These are phyloP conservation scores for Schizopygopsis pylzovi DNA, from an alignment of 2,797 vertebrate genomes.

Conservation along the genomic window DNA sequence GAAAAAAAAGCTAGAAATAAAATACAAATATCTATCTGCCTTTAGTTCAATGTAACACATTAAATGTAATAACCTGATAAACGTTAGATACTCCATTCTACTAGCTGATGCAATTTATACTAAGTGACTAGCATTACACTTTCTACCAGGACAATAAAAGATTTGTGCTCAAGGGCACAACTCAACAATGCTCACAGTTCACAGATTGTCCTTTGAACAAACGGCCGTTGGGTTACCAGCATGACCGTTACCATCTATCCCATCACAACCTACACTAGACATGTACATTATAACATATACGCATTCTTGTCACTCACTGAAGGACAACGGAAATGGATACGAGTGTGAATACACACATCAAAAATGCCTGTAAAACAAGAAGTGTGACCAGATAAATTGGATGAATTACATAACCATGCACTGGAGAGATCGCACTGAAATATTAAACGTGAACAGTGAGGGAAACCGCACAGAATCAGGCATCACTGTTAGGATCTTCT, in stretches of 20 bases:
- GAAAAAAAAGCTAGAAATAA: not conserved
- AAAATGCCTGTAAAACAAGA: slow-evolving; percentile 5
- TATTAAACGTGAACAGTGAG: slow-evolving; percentile 62
- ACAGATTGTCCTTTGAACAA: slow-evolving; percentile 9
- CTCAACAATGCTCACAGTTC: slow-evolving; percentile 2
- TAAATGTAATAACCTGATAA: not conserved
- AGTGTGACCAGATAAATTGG: slow-evolving; percentile 6
- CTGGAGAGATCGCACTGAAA: slow-evolving; percentile 58
- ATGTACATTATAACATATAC: not conserved
- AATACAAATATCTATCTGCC: not conserved
- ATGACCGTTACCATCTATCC: not conserved
- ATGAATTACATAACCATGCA: slow-evolving; percentile 52
- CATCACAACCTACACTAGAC: not conserved
- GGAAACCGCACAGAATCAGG: not conserved
- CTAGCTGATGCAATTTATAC: not conserved
- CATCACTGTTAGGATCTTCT: slow-evolving; percentile 19
- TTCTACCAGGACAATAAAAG: not conserved
- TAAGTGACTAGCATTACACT: not conserved
- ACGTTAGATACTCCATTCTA: not conserved
- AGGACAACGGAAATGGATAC: not conserved
- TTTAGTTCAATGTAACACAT: not conserved
- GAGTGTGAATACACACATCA: not conserved
- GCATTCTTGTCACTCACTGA: not conserved
- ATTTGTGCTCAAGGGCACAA: slow-evolving; percentile 1
- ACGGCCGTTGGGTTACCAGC: not conserved